Percentiles rank a stretch among this genome's conserved stretches.
phyloP scores from a whole-genome alignment of 2,888 invertebrate genomes.

The Acrobasis suavella region DNA sequence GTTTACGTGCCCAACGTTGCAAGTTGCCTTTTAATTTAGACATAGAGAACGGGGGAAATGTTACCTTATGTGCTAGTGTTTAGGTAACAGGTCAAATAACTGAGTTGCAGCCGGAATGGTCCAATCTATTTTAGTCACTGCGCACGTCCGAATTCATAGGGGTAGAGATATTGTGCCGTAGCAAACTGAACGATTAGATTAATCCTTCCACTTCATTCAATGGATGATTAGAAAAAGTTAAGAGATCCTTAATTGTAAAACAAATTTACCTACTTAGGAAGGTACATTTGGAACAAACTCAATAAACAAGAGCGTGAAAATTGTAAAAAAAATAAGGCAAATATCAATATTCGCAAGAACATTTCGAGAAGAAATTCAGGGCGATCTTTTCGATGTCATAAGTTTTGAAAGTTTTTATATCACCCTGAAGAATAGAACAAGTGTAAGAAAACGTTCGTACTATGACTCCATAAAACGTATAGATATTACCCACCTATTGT shows the following conservation, averaged over 20 bases:
- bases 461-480: not conserved
- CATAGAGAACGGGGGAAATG: slow-evolving; percentile 15
- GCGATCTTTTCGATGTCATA: slow-evolving; percentile 12
- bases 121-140: slow-evolving; percentile 22
- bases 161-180: slow-evolving; percentile 22
- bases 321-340: too few species aligned
- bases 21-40: slow-evolving; percentile 23
- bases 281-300: not conserved
- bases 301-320: not conserved
- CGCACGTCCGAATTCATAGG: slow-evolving; percentile 24
- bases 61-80: slow-evolving; percentile 16
- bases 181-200: slow-evolving; percentile 1
- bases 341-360: not conserved
- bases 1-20: slow-evolving; percentile 20
- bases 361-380: not conserved
- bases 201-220: slow-evolving; percentile 14
- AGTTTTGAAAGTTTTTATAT: slow-evolving; percentile 15
- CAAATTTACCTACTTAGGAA: not conserved
- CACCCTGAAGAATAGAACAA: slow-evolving; percentile 9
- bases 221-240: not conserved
- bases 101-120: not conserved
- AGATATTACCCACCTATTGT: not conserved
- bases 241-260: not conserved
- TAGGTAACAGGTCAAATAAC: slow-evolving; percentile 18
- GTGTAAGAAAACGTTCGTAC: not conserved